Evolutionary conservation across 2,888 invertebrate species (phyloP), one percentile per base, ranked within the genome.

Genomic region (Agonopterix arenella): DNA sequence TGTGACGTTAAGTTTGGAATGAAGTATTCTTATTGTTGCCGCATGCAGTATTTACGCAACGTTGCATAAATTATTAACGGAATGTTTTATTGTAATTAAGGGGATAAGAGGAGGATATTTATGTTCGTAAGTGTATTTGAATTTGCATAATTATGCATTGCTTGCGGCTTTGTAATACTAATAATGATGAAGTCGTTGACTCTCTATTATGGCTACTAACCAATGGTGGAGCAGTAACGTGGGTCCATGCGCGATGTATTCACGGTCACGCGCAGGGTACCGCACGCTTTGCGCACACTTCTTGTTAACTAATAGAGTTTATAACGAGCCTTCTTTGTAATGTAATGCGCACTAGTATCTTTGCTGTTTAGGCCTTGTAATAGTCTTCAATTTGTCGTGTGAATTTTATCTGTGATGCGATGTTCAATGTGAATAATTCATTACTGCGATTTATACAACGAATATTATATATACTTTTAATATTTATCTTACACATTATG

Each of bases 1-100:
- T 86, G 85, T 85, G 86, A 86, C 82, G 78, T 85, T 80, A 81
- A 82, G 77, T 81, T 83, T 68, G 78, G 84, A 84, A 82, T 80
- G 80, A 83, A 75, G 82, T 83, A 84, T 85, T 83, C 77, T 83
- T 80, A 80, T 83, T 28, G 28, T 28, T 83, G 80, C 80, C 70
- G 68, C 64, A 67, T 67, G 69, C 68, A 66, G 64, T 68, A 69
- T 81, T 83, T 78, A 77, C 79, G 79, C 78, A 78, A 80, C 73
- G 70, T 73, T 84, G 84, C 77, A 82, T 84, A 84, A 76, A 81
- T 84, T 84, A 83, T 77, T 70, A 65, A 62, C 58, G 53, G 69
- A 67, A 75, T 42, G 48, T 53, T 76, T 80, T 75, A 70, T 77
- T 83, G 78, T 80, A 80, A 80, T 83, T 83, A 77, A 78, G 67